Percentiles rank a stretch among this genome's conserved stretches.
Evolutionary conservation across 2,797 vertebrate species (phyloP).

Genomic region (Morus bassanus): DNA sequence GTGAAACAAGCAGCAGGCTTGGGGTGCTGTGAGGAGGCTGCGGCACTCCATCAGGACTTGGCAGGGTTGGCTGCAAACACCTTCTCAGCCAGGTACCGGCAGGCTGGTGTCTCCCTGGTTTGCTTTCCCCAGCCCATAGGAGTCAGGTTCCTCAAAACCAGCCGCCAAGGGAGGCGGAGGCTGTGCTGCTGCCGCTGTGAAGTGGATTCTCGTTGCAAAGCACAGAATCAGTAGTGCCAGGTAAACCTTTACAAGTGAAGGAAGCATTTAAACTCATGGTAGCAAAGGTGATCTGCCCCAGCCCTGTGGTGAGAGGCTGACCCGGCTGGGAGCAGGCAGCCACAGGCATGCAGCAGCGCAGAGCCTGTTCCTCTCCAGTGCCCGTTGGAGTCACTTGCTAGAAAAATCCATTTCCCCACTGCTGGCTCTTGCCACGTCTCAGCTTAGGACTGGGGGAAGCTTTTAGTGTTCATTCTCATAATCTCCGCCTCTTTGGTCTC

Average conservation of each 20-base stretch:
- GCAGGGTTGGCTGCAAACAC: not conserved
- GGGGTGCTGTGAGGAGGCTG: not conserved
- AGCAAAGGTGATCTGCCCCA: not conserved
- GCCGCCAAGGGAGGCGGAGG: not conserved
- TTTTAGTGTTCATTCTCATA: not conserved
- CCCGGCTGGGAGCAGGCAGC: not conserved
- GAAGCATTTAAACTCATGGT: fast-evolving
- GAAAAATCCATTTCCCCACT: not conserved
- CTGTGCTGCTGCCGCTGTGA: not conserved
- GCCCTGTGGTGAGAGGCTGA: not conserved
- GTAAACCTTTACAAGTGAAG: not conserved
- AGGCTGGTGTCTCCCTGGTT: not conserved
- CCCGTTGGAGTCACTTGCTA: not conserved
- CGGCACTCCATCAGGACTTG: fast-evolving
- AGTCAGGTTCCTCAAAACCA: not conserved
- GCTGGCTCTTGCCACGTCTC: not conserved
- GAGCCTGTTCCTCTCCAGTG: not conserved
- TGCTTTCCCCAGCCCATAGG: not conserved
- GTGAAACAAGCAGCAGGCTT: not conserved
- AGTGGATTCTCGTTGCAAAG: not conserved
- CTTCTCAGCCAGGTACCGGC: not conserved
- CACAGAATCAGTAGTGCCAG: not conserved
- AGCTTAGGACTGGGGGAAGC: not conserved
- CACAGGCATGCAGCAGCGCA: not conserved
- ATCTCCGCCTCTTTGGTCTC: not conserved